A percentile compares a stretch with the other conserved stretches of the same genome.
These are phyloP conservation scores for Caenorhabditis imperialis DNA, from an alignment of 2,888 invertebrate species.

Conservation along the genomic window DNA sequence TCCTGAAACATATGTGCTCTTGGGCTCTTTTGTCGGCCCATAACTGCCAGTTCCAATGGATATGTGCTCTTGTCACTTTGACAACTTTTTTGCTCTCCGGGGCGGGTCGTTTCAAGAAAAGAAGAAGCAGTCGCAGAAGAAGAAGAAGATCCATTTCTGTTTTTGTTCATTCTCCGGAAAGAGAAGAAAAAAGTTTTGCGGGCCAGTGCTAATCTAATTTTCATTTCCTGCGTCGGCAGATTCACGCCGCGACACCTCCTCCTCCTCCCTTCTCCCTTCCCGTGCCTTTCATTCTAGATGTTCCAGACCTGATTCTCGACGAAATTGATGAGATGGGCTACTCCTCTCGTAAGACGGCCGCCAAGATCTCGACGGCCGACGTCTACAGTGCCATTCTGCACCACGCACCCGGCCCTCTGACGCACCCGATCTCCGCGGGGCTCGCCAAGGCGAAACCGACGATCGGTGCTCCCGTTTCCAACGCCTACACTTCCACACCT, in stretches of 20 bases:
- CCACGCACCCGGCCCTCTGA: conserved; percentile 66
- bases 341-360: conserved; percentile 7
- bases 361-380: conserved; percentile 63
- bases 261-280: conserved; percentile 2
- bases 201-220: conserved; percentile 43
- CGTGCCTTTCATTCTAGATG: conserved; percentile 10
- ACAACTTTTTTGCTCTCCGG: conserved; percentile 13
- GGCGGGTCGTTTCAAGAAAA: no score
- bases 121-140: no score
- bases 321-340: conserved; percentile 33
- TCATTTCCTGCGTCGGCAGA: conserved; percentile 48
- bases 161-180: conserved; percentile 19
- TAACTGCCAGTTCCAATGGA: conserved; percentile 44
- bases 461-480: conserved; percentile 25
- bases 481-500: conserved; percentile 36
- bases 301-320: conserved; percentile 47
- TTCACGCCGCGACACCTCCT: conserved; percentile 24
- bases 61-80: conserved; percentile 45
- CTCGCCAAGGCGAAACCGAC: conserved; percentile 41
- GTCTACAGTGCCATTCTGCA: conserved; percentile 65
- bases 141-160: no score
- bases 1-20: conserved; percentile 44
- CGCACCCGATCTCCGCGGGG: conserved; percentile 56
- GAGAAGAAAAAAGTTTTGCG: no score
- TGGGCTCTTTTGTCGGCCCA: conserved; percentile 42